These are phyloP conservation scores for Helicolenus hilgendorfi DNA, from an alignment of 2,797 vertebrate genomes.

Conservation along the genomic window DNA sequence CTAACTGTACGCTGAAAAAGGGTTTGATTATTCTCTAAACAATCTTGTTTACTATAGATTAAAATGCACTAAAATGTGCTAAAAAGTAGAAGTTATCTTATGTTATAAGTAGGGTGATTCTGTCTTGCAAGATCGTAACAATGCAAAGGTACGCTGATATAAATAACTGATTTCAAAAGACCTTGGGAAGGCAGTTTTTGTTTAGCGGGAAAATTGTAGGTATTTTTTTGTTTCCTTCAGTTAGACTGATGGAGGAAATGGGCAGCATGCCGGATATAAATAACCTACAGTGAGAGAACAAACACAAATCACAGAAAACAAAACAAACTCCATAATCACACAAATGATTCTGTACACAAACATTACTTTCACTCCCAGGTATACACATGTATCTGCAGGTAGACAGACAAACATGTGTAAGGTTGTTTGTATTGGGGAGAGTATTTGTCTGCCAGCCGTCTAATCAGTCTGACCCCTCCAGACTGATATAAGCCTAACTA, in stretches of 20 bases:
- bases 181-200: not conserved
- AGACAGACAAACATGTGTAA: constrained; percentile 5
- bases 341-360: not conserved
- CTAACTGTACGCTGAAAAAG: not conserved
- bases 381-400: not conserved
- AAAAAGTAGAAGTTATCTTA: not conserved
- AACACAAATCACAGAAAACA: not conserved
- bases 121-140: not conserved
- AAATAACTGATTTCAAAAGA: not conserved
- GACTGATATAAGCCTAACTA: constrained; percentile 77
- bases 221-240: constrained; percentile 20
- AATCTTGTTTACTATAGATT: not conserved
- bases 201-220: constrained; percentile 9
- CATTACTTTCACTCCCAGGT: constrained; percentile 1
- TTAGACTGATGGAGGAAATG: constrained; percentile 31
- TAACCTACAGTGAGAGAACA: not conserved
- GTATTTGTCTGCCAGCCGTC: constrained; percentile 56
- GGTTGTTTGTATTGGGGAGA: constrained; percentile 24
- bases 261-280: not conserved
- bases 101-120: not conserved
- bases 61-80: not conserved
- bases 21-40: not conserved
- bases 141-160: not conserved
- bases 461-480: constrained; percentile 79
- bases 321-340: not conserved